Percentiles rank a stretch among this genome's conserved stretches.
phyloP scores from a whole-genome alignment of 2,888 invertebrate species.

The Panzeria rudis region DNA sequence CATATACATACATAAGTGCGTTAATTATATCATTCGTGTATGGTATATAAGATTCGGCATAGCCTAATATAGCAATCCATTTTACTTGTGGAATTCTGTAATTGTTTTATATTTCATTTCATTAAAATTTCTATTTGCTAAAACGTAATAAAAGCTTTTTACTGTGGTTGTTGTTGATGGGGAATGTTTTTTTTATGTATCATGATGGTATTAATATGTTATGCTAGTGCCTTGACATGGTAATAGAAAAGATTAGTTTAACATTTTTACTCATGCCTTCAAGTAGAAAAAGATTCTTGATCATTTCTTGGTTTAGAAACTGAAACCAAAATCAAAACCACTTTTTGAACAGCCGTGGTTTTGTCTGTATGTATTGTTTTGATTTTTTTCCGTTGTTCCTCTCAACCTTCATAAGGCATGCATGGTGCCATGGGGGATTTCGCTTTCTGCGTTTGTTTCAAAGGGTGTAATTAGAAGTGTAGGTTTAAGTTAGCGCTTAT shows the following conservation, averaged over 20 bases:
- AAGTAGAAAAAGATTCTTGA: constrained; percentile 14
- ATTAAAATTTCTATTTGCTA: constrained; percentile 7
- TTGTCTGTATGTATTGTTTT: constrained; percentile 18
- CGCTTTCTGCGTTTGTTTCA: background rate
- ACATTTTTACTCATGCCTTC: background rate
- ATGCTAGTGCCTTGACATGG: constrained; percentile 27
- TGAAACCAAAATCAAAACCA: constrained; percentile 21
- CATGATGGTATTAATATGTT: constrained; percentile 14
- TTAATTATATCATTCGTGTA: background rate
- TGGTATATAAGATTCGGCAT: background rate
- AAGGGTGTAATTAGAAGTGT: constrained; percentile 45
- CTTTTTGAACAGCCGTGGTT: background rate
- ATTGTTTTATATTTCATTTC: constrained; percentile 18
- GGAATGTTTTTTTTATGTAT: constrained; percentile 16
- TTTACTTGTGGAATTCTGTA: background rate
- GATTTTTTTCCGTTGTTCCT: constrained; percentile 6
- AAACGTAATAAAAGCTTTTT: constrained; percentile 8
- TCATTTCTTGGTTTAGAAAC: constrained; percentile 2
- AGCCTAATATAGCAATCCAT: background rate
- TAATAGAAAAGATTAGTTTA: constrained; percentile 20
- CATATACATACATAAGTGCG: too few species aligned
- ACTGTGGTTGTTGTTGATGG: background rate
- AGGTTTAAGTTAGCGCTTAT: constrained; percentile 6
- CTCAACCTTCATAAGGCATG: constrained; percentile 3
- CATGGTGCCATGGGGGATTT: constrained; percentile 20